Conservation (phyloP, 2,797 vertebrate genomes). For the Lagocephalus sceleratus region DNA sequence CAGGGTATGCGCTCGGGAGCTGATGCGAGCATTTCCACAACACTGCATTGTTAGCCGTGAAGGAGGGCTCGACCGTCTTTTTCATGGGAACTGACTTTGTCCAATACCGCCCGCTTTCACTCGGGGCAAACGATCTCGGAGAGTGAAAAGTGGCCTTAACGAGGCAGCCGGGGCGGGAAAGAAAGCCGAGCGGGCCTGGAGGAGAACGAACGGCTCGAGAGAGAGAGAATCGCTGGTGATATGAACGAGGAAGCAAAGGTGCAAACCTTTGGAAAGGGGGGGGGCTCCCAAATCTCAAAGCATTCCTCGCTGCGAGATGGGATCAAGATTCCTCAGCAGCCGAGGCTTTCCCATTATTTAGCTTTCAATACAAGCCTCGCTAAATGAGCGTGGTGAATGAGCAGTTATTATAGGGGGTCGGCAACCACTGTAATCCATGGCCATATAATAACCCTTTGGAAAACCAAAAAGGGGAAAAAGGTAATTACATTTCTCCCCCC, state of each 20-base stretch:
- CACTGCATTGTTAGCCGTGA: conserved; percentile 50
- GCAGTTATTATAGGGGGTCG: conserved; percentile 52
- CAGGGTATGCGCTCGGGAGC: conserved; percentile 38
- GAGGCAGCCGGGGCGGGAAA: conserved; percentile 29
- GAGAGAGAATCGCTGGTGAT: conserved; percentile 5
- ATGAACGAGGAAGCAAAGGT: conserved; percentile 34
- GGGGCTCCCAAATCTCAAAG: conserved; percentile 23
- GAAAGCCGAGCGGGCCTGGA: conserved; percentile 16
- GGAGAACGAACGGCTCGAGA: conserved; percentile 22
- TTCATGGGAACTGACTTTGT: conserved; percentile 61
- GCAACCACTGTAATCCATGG: conserved; percentile 49
- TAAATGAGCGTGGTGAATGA: conserved; percentile 60
- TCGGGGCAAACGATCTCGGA: conserved; percentile 27
- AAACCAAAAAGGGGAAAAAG: conserved; percentile 50
- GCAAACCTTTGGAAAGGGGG: conserved; percentile 39
- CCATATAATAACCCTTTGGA: conserved; percentile 59
- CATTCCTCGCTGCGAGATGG: conserved; percentile 16
- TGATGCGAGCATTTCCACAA: conserved; percentile 58
- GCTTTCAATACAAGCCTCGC: conserved; percentile 44
- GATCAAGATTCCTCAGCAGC: conserved; percentile 41
- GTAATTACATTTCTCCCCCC: conserved; percentile 47
- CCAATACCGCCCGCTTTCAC: conserved; percentile 33
- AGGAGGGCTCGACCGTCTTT: conserved; percentile 43
- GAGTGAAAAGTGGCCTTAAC: conserved; percentile 44
- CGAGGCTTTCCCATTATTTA: conserved; percentile 47